Evolutionary conservation across 35 echinoderm and acorn worm species (phyloP), one percentile per base, ranked within the genome.

Genomic region (Heliocidaris tuberculata): DNA sequence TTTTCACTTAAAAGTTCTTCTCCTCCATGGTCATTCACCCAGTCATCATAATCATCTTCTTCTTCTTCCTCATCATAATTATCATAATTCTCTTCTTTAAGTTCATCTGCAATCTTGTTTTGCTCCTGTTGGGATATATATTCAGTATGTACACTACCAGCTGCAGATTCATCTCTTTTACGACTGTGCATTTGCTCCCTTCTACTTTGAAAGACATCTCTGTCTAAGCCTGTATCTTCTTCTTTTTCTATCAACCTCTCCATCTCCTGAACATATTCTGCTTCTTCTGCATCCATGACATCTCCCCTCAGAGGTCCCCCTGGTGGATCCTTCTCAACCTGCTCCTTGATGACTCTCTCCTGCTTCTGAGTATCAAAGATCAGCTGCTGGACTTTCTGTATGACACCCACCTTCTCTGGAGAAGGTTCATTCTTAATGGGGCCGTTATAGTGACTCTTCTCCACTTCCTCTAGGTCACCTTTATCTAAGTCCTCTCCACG

Each of bases 361-460:
- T 52, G 31, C 50, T 93, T 93, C 48, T 93, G 5, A 59, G 48
- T 59, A 52, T 93, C 91, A 13, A 12, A 52, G 12, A 93, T 93
- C 47, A 93, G 47, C 30, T 93, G n/a, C 31, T 48, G 29, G 27
- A 93, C 91, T 93, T 93, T 49, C 5, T 49, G 50, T 30, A 93
- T 59, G 29, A 93, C 48, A 21, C 48, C 30, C 29, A 52, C 13
- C 50, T 59, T 93, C 27, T 93, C 91, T 31, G 10, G 16, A 59
- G 48, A 30, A 50, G 91, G 91, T 49, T 49, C 50, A 31, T 93
- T 93, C 47, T 93, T 48, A 15, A 93, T 59, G 19, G 91, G 91
- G 16, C 91, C 91, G 9, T 93, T 42, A 42, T 93, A 93, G 91
- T 93, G 91, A 48, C 91, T 93, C 19, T 93, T 93, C 50, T 93